These are phyloP conservation scores for Bradypodion pumilum DNA, from an alignment of 2,797 vertebrate genomes.

Conservation along the genomic window DNA sequence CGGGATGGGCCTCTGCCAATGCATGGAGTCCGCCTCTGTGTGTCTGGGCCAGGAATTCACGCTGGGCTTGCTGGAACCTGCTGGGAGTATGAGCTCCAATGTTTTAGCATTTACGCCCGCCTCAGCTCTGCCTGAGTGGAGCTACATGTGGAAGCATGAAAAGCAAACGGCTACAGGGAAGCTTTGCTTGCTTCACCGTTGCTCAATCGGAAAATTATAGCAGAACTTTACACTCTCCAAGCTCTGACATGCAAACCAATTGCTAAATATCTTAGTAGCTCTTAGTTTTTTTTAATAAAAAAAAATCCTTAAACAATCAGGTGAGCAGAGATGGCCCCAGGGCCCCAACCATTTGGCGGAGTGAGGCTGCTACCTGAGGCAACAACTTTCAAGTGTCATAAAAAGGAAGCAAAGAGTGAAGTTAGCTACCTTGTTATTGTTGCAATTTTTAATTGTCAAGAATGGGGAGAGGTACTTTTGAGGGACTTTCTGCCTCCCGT, in stretches of 20 bases:
- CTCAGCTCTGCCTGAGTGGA: constrained; percentile 1
- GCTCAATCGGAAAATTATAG: too few relatives aligned
- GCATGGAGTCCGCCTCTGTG: neutral
- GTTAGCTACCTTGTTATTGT: neutral
- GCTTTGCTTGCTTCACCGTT: neutral
- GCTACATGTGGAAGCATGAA: neutral
- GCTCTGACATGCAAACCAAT: too few relatives aligned
- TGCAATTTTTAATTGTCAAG: too few relatives aligned
- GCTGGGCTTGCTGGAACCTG: constrained; percentile 1
- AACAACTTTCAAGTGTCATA: neutral
- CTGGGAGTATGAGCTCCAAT: neutral
- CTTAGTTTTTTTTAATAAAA: neutral
- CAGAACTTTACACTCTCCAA: neutral
- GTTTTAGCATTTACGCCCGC: constrained; percentile 8
- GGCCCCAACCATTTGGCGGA: neutral
- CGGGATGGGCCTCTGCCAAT: neutral
- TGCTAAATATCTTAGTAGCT: neutral
- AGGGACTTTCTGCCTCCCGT: neutral
- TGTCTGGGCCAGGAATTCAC: constrained; percentile 24
- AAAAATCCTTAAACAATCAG: neutral
- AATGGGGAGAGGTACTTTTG: too few relatives aligned
- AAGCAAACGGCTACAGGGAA: neutral
- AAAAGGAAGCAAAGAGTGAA: neutral
- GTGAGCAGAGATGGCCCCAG: neutral
- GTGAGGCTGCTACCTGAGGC: neutral